Percentiles rank a stretch among this genome's conserved stretches.
Evolutionary conservation across 2,888 invertebrate species (phyloP).

Genomic region (Emmelina monodactyla): DNA sequence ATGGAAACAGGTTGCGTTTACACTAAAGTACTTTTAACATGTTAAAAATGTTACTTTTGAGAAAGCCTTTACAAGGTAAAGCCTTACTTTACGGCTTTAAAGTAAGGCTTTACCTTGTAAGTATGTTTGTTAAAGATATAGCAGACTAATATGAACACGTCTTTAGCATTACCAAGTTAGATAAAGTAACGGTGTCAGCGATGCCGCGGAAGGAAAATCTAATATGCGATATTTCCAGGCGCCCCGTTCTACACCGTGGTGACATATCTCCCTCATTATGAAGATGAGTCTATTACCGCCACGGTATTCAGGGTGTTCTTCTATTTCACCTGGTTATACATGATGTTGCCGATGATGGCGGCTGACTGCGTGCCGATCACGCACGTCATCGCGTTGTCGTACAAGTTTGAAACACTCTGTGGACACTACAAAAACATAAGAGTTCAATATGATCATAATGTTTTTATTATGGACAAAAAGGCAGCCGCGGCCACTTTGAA

Average conservation of each 20-base stretch:
- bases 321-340: conserved; percentile 45
- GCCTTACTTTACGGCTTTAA: no score
- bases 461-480: conserved; percentile 21
- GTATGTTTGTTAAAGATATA: no score
- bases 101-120: no score
- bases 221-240: conserved; percentile 26
- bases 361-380: conserved; percentile 49
- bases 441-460: conserved; percentile 27
- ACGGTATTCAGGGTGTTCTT: conserved; percentile 38
- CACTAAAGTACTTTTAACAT: no score
- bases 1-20: no score
- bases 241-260: conserved; percentile 51
- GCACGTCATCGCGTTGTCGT: conserved; percentile 37
- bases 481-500: conserved; percentile 30
- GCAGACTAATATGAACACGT: no score
- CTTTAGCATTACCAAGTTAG: not conserved
- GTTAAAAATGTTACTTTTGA: no score
- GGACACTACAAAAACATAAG: conserved; percentile 34
- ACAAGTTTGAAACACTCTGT: conserved; percentile 43
- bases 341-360: conserved; percentile 57
- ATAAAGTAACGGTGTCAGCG: not conserved
- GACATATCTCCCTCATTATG: conserved; percentile 42
- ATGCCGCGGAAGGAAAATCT: not conserved
- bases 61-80: no score
- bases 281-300: conserved; percentile 30